Conservation (phyloP, 2,888 invertebrate species). For the Hyles lineata region DNA sequence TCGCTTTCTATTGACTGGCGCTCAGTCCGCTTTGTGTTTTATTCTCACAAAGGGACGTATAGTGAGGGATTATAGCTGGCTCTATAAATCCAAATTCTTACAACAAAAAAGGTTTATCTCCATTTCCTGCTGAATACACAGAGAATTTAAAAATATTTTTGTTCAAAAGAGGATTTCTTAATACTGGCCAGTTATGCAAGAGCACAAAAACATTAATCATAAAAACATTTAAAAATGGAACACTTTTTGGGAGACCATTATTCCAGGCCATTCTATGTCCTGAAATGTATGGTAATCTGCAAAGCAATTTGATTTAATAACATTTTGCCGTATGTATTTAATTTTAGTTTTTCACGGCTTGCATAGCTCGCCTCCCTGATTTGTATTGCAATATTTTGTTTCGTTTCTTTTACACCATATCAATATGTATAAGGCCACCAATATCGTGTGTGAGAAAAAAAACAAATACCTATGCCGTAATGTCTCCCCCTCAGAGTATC, state of each 20-base stretch:
- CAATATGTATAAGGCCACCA: no score
- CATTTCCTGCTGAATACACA: slow-evolving; percentile 9
- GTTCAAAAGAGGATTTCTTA: slow-evolving; percentile 2
- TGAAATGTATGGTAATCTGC: neutral
- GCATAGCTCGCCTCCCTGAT: no score
- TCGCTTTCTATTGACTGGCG: slow-evolving; percentile 22
- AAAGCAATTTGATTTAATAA: neutral
- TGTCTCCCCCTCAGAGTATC: no score
- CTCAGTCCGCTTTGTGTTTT: slow-evolving; percentile 26
- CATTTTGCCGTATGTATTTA: neutral
- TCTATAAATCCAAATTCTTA: slow-evolving; percentile 22
- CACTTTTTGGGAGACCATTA: neutral
- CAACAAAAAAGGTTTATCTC: neutral
- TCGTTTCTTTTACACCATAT: no score
- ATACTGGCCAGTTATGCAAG: neutral
- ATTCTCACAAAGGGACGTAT: slow-evolving; percentile 16
- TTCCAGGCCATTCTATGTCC: neutral
- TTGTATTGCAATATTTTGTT: no score
- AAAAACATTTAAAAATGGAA: slow-evolving; percentile 2
- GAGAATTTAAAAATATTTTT: slow-evolving; percentile 4
- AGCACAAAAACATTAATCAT: slow-evolving; percentile 2
- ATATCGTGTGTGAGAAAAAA: no score
- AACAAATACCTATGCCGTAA: no score
- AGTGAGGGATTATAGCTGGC: slow-evolving; percentile 14
- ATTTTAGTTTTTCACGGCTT: no score